phyloP scores from a whole-genome alignment of 2,888 invertebrate species.

The Callosobruchus maculatus region DNA sequence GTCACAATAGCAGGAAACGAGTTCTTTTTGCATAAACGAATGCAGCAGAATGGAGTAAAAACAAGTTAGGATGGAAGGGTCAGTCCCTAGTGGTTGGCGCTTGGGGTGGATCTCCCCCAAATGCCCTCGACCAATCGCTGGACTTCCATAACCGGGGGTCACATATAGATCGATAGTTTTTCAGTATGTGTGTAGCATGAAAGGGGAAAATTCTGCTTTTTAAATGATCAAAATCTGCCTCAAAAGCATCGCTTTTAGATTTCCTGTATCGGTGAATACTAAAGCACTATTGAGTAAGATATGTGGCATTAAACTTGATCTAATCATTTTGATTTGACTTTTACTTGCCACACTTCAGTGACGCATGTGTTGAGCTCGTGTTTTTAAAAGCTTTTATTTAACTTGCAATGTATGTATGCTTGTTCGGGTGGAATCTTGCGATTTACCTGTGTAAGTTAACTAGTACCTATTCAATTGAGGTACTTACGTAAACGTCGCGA shows the following conservation, averaged over 20 bases:
- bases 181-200: background rate
- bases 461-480: too few species aligned
- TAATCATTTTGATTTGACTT: too few species aligned
- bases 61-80: background rate
- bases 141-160: background rate
- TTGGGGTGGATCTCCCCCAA: background rate
- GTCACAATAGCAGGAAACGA: background rate
- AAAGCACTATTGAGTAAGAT: too few species aligned
- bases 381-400: too few species aligned
- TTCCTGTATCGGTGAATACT: background rate
- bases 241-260: background rate
- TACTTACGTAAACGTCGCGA: too few species aligned
- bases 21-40: background rate
- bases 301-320: too few species aligned
- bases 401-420: too few species aligned
- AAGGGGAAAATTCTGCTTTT: background rate
- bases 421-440: too few species aligned
- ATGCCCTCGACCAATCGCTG: background rate
- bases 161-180: background rate
- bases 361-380: too few species aligned
- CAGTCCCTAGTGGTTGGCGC: background rate
- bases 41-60: background rate
- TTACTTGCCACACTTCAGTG: too few species aligned
- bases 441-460: too few species aligned
- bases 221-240: background rate